Percentiles rank a stretch among this genome's conserved stretches.
Evolutionary conservation across 2,113 vertebrate genomes (phyloP).

Genomic region (Mesembrinibis cayennensis): DNA sequence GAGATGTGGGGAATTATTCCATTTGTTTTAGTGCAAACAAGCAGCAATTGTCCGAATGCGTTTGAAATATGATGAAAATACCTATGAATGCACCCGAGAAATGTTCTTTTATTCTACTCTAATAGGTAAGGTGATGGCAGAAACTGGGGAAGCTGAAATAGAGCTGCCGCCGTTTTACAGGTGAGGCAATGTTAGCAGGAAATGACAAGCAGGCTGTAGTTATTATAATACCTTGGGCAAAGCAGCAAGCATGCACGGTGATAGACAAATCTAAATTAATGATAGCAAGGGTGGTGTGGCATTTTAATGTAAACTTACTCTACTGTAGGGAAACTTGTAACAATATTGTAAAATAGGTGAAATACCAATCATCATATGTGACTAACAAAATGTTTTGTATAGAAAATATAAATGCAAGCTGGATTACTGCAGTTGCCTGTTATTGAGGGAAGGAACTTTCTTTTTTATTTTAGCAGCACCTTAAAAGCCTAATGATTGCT

Average conservation of each 20-base stretch:
- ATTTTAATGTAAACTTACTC: slow-evolving; percentile 74
- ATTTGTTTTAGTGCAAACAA: slow-evolving; percentile 30
- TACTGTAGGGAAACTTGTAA: slow-evolving; percentile 39
- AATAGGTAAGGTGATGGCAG: slow-evolving; percentile 51
- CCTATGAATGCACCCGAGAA: slow-evolving; percentile 33
- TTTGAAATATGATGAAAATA: slow-evolving; percentile 61
- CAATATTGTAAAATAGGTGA: slow-evolving; percentile 34
- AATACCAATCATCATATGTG: background rate
- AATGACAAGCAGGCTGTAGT: slow-evolving; percentile 73
- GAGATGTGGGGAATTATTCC: slow-evolving; percentile 17
- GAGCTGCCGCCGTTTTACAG: slow-evolving; percentile 69
- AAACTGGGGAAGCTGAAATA: slow-evolving; percentile 48
- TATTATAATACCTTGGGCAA: slow-evolving; percentile 77
- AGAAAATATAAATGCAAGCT: slow-evolving; percentile 22
- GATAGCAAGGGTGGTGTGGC: slow-evolving; percentile 55
- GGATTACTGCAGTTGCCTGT: slow-evolving; percentile 12
- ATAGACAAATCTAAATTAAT: slow-evolving; percentile 80
- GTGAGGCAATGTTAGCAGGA: slow-evolving; percentile 61
- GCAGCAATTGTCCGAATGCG: slow-evolving; percentile 14
- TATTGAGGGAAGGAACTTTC: background rate
- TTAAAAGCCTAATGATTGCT: slow-evolving; percentile 45
- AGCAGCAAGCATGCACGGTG: slow-evolving; percentile 70
- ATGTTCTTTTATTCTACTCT: slow-evolving; percentile 58
- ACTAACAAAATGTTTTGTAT: slow-evolving; percentile 32
- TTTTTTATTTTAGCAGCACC: slow-evolving; percentile 47